phyloP scores from a whole-genome alignment of 2,113 vertebrate species.

The Cepphus grylle region DNA sequence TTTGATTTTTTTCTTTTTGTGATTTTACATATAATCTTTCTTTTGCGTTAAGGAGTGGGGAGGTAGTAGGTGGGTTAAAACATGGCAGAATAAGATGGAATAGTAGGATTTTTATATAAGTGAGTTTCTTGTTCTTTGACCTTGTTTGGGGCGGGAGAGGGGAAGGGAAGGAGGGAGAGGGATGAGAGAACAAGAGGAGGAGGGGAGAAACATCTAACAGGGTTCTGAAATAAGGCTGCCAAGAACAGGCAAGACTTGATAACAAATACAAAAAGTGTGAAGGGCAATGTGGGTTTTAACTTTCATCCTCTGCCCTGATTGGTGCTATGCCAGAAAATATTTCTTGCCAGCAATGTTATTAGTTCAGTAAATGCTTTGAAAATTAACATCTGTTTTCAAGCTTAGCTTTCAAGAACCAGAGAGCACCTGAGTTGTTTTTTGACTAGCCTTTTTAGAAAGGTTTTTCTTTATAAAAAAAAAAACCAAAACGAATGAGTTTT shows the following conservation, averaged over 20 bases:
- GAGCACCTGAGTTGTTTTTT: conserved; percentile 43
- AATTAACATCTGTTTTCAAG: conserved; percentile 63
- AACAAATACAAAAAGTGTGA: conserved; percentile 51
- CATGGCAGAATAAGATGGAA: background rate
- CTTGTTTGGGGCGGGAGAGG: conserved; percentile 5
- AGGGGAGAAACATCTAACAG: background rate
- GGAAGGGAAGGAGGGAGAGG: background rate
- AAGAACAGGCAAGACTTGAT: conserved; percentile 52
- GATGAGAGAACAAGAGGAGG: background rate
- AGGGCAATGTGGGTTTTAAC: conserved; percentile 56
- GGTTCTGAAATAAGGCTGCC: conserved; percentile 50
- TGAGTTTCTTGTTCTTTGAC: conserved; percentile 23
- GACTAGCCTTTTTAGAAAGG: background rate
- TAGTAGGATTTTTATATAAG: background rate
- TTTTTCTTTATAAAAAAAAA: background rate
- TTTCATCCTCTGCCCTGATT: conserved; percentile 61
- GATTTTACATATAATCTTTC: background rate
- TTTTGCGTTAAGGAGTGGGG: background rate
- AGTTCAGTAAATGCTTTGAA: conserved; percentile 63
- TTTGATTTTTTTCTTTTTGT: background rate
- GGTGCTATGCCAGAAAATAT: conserved; percentile 34
- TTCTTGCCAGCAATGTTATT: conserved; percentile 55
- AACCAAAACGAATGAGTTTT: background rate
- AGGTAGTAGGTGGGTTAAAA: background rate
- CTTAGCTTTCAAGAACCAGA: conserved; percentile 43